Percentiles rank a stretch among this genome's conserved stretches.
Evolutionary conservation across 2,113 vertebrate species (phyloP).

Genomic region (Petroica traversi): DNA sequence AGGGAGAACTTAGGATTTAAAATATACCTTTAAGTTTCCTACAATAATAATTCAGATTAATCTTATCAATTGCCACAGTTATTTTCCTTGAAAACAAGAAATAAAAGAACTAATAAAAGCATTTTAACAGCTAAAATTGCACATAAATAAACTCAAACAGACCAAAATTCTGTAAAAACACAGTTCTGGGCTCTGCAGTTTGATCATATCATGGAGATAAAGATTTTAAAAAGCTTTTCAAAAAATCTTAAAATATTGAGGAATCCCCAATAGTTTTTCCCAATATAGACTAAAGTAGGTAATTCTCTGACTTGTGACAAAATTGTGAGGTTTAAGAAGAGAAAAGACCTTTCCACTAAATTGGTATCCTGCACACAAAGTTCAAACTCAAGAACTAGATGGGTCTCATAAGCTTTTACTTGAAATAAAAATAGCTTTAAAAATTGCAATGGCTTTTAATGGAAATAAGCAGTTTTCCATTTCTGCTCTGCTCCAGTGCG

Average conservation of each 20-base stretch:
- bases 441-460: background rate
- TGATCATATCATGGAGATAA: background rate
- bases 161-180: background rate
- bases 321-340: background rate
- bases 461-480: background rate
- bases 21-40: background rate
- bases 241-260: background rate
- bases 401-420: background rate
- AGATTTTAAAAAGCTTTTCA: accelerated
- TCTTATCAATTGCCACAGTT: accelerated
- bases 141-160: background rate
- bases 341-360: background rate
- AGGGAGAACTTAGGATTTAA: background rate
- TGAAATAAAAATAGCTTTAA: background rate
- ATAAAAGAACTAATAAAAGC: background rate
- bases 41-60: background rate
- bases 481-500: background rate
- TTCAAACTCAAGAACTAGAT: background rate
- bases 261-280: background rate
- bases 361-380: accelerated
- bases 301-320: background rate
- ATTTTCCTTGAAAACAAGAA: background rate
- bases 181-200: accelerated
- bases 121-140: background rate
- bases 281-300: background rate